These are phyloP conservation scores for Brenthis ino DNA, from an alignment of 2,888 invertebrate genomes.

Conservation along the genomic window DNA sequence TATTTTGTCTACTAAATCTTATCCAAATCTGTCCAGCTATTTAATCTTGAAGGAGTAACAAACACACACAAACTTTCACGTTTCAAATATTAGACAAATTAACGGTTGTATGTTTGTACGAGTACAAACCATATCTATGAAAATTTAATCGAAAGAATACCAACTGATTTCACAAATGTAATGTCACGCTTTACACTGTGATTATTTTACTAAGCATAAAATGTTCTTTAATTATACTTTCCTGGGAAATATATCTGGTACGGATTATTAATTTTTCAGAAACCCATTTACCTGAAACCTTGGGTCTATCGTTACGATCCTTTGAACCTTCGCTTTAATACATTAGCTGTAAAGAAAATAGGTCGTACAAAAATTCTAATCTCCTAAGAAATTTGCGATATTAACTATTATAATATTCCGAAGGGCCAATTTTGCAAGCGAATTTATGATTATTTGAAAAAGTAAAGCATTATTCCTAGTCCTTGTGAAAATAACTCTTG, in stretches of 20 bases:
- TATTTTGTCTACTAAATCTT: no score
- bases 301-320: slow-evolving; percentile 25
- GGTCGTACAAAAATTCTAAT: slow-evolving; percentile 42
- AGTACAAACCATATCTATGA: no score
- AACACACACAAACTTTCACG: no score
- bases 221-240: slow-evolving; percentile 8
- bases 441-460: slow-evolving; percentile 62
- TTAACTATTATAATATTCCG: slow-evolving; percentile 48
- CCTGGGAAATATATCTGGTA: slow-evolving; percentile 7
- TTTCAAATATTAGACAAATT: no score
- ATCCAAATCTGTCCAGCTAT: no score
- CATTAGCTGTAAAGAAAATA: slow-evolving; percentile 35
- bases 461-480: slow-evolving; percentile 51
- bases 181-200: no score
- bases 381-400: slow-evolving; percentile 42
- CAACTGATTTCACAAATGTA: no score
- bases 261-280: slow-evolving; percentile 17
- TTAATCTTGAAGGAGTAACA: no score
- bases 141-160: no score
- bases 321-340: slow-evolving; percentile 34
- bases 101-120: no score
- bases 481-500: slow-evolving; percentile 41
- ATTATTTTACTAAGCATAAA: slow-evolving; percentile 8
- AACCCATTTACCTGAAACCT: slow-evolving; percentile 21
- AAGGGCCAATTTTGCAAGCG: slow-evolving; percentile 49